Base-by-base conservation (phyloP, 2,113 vertebrate genomes). In the Bambusicola thoracicus region DNA sequence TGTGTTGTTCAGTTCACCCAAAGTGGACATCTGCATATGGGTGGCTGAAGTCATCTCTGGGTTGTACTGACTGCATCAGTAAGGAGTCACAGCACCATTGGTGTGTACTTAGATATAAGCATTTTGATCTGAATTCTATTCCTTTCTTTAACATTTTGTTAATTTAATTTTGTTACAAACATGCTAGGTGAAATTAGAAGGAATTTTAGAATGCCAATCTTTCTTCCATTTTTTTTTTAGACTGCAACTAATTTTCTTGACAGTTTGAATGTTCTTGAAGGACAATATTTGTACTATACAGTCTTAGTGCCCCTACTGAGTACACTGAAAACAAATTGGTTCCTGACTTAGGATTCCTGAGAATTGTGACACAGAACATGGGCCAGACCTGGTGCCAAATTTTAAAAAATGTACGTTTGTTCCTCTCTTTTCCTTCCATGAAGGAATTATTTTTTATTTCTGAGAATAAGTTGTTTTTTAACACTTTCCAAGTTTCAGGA, bases 161-260 rank as follows among this genome's bases (percentile, higher is more conserved):
- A 69, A 14, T 74, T 77, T 46, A 46, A 29, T 65, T 44, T 62
- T 51, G 34, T 75, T 34, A 49, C 21, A 78, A 44, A 63, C 5
- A 17, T 18, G 2, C 7, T 29, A 0, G 30, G 10, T 61, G 21
- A 81, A 77, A 72, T 11, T 44, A 55, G 34, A 91, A 62, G 24
- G 41, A 65, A 24, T 62, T 27, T 14, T 25, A 6, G n/a, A 51
- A 17, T n/a, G 1, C 2, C 2, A 1, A 17, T 8, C 5, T 66
- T 59, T 29, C 21, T 56, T 69, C 6, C 3, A 8, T 9, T 30
- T 61, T 69, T 46, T 46, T 73, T 34, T 12, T 24, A 49, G 63
- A 44, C 19, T 9, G 40, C 41, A 2, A 2, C 13, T 11, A 30
- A n/a, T 75, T 75, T 63, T 34, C 32, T 17, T 87, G 36, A 27